Percentiles rank a stretch among this genome's conserved stretches.
These are phyloP conservation scores for Chionoecetes opilio DNA, from an alignment of 1,140 invertebrate species.

Conservation along the genomic window DNA sequence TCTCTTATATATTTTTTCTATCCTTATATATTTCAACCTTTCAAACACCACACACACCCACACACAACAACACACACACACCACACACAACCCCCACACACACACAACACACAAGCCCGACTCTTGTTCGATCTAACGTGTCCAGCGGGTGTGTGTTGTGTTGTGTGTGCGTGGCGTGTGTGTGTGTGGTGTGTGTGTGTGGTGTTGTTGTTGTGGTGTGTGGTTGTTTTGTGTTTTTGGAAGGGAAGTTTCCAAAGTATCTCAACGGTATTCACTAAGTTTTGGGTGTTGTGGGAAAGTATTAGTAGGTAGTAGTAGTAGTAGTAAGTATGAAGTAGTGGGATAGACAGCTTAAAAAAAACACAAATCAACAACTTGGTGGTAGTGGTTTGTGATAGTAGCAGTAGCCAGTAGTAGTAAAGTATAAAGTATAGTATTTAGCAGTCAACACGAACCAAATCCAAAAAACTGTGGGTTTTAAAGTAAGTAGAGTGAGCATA, in stretches of 20 bases:
- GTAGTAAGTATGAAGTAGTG: conserved; percentile 7
- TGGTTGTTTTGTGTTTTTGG: neutral
- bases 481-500: too few relatives aligned
- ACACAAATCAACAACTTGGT: too few relatives aligned
- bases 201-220: neutral
- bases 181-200: conserved; percentile 14
- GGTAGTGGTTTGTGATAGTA: too few relatives aligned
- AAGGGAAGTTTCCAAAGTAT: too few relatives aligned
- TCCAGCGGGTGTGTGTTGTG: neutral
- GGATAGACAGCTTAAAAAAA: too few relatives aligned
- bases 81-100: too few relatives aligned
- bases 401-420: too few relatives aligned
- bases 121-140: neutral
- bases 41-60: neutral
- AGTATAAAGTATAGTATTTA: too few relatives aligned
- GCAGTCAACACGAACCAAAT: too few relatives aligned
- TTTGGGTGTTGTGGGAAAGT: neutral
- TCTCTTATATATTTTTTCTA: too few relatives aligned
- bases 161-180: neutral
- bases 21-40: neutral
- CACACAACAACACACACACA: neutral
- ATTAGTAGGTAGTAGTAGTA: conserved; percentile 19
- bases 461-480: too few relatives aligned
- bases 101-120: neutral
- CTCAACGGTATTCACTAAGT: neutral